Base-by-base conservation (phyloP, 2,888 invertebrate species). In the Xestia ashworthii region DNA sequence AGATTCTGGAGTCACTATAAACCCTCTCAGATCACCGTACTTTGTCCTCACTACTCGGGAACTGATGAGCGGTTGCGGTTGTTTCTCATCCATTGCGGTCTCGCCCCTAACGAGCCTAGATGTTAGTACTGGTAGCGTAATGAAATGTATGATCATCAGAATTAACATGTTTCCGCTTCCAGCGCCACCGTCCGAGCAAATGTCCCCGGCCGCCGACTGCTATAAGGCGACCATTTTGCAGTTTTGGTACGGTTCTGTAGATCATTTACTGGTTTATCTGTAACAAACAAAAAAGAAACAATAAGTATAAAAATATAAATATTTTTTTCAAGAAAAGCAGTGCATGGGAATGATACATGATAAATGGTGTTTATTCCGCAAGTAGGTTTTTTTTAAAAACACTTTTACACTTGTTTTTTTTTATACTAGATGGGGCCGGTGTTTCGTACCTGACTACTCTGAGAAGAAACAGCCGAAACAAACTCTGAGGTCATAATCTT, bases 21-120 rank as follows among this genome's bases (percentile, higher is more conserved):
- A 98, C 71, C 99, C 99, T 92, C 98, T 98, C 86, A 99, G 97
- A 93, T 98, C 98, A 85, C 99, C 99, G 94, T 99, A 98, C 94
- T 99, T 98, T 89, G 98, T 99, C 93, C 98, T 97, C 85, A 99
- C 98, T 89, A 98, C 98, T 91, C 99, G 97, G 89, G 98, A 98
- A 91, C 98, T 98, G 88, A 98, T 97, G 89, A 97, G 95, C n/a
- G 95, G 95, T 84, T 93, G 93, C 38, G 92, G 90, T 69, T 91
- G 91, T 79, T 97, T 96, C 85, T 96, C 97, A 87, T 97, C 97
- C 96, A 97, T 97, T 83, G 95, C 93, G 81, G 95, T 93, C 76
- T 97, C 97, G 76, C 96, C 96, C 86, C 91, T 94, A 83, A 96
- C 97, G 80, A 94, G 90, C 86, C 91, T 95, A 60, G 94, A 93